phyloP scores from a whole-genome alignment of 2,888 invertebrate species.

The Capitulum mitella region DNA sequence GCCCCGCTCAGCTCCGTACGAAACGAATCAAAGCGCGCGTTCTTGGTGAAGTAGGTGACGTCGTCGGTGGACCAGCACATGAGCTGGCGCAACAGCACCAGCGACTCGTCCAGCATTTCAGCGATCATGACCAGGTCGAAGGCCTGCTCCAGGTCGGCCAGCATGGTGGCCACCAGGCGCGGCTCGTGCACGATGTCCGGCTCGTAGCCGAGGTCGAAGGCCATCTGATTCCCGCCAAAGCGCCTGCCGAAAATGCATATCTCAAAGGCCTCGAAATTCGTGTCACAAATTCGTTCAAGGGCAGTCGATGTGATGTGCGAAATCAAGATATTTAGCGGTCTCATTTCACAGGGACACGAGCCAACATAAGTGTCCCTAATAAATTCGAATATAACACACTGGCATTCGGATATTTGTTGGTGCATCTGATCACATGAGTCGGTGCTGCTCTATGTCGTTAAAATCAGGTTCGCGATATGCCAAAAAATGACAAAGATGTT shows the following conservation, averaged over 20 bases:
- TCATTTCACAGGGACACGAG: no score
- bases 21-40: slow-evolving; percentile 35
- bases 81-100: slow-evolving; percentile 39
- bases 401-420: no score
- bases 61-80: slow-evolving; percentile 41
- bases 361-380: no score
- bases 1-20: background rate
- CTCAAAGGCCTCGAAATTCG: no score
- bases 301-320: no score
- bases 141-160: slow-evolving; percentile 38
- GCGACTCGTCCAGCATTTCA: slow-evolving; percentile 41
- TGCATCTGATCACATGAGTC: no score
- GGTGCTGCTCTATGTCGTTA: no score
- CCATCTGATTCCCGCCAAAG: slow-evolving; percentile 40
- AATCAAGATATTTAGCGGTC: no score
- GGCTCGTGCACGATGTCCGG: background rate
- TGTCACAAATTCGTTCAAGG: no score
- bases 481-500: no score
- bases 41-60: slow-evolving; percentile 39
- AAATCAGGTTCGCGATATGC: no score
- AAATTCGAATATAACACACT: no score
- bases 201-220: slow-evolving; percentile 21
- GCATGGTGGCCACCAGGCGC: slow-evolving; percentile 31
- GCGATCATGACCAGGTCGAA: slow-evolving; percentile 42
- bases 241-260: slow-evolving; percentile 18